Conservation (phyloP, 2,797 vertebrate genomes). For the Tinamus major region DNA sequence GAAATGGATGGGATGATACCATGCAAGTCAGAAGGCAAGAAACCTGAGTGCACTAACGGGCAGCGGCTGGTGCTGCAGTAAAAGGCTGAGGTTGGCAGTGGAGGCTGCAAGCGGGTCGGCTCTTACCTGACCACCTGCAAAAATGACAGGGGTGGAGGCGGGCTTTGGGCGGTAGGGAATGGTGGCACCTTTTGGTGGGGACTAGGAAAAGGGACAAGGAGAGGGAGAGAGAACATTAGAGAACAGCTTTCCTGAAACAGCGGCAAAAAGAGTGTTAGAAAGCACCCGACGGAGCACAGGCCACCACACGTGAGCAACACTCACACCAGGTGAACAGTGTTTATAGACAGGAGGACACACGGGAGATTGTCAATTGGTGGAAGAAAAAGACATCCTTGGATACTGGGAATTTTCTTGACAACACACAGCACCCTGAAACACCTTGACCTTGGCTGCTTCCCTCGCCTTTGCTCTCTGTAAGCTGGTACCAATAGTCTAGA, state of each 20-base stretch:
- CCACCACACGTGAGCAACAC: slow-evolving; percentile 4
- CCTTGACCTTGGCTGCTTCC: background rate
- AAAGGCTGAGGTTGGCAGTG: slow-evolving; percentile 99
- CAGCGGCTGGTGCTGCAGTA: slow-evolving; percentile 99
- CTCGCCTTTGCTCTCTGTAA: rapidly evolving
- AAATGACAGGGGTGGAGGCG: slow-evolving; percentile 99
- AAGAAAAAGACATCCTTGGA: background rate
- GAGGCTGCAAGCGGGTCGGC: slow-evolving; percentile 97
- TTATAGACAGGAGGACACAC: slow-evolving; percentile 16
- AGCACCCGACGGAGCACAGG: slow-evolving; percentile 27
- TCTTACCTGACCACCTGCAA: slow-evolving; percentile 99
- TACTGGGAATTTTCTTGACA: background rate
- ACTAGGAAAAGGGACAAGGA: slow-evolving; percentile 92
- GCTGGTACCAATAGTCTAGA: rapidly evolving
- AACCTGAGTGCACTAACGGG: slow-evolving; percentile 98
- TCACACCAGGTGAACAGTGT: background rate
- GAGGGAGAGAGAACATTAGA: slow-evolving; percentile 89
- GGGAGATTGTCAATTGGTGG: background rate
- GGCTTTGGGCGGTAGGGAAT: slow-evolving; percentile 99
- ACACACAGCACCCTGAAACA: rapidly evolving
- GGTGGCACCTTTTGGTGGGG: slow-evolving; percentile 99
- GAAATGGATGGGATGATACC: slow-evolving; percentile 74
- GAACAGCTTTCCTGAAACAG: slow-evolving; percentile 73
- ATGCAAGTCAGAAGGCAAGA: slow-evolving; percentile 89
- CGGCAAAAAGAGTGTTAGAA: slow-evolving; percentile 66